Percentiles rank a stretch among this genome's conserved stretches.
Conservation (phyloP, 1,140 invertebrate genomes). For the Pollicipes pollicipes region DNA sequence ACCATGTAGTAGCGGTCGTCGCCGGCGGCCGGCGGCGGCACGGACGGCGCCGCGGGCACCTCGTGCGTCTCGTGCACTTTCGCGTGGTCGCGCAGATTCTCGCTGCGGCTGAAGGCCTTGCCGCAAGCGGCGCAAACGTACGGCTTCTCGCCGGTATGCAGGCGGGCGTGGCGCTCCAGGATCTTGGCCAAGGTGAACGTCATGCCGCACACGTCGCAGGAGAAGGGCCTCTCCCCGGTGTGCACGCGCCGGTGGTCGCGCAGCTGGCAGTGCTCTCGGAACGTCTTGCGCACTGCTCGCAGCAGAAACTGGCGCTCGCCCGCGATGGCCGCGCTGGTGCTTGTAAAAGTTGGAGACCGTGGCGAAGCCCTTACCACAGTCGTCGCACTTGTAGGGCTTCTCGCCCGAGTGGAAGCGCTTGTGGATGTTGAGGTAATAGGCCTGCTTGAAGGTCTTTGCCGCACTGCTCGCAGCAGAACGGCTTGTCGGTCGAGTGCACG, state of each 20-base stretch:
- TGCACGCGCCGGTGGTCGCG: conserved; percentile 51
- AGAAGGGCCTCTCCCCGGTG: conserved; percentile 57
- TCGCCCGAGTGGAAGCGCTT: conserved; percentile 28
- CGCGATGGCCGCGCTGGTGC: conserved; percentile 28
- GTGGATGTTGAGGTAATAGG: conserved; percentile 27
- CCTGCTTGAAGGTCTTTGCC: conserved; percentile 30
- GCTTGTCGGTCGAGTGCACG: conserved; percentile 35
- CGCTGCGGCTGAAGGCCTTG: conserved; percentile 17
- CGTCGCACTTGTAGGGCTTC: conserved; percentile 23
- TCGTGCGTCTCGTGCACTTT: conserved; percentile 15
- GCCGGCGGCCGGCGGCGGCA: too few relatives aligned
- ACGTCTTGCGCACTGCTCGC: conserved; percentile 38
- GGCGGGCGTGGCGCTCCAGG: conserved; percentile 18
- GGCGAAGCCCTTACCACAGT: conserved; percentile 24
- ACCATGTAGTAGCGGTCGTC: too few relatives aligned
- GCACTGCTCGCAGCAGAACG: conserved; percentile 39
- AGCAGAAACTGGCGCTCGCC: conserved; percentile 31
- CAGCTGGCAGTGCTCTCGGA: conserved; percentile 36
- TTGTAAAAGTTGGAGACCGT: conserved; percentile 24
- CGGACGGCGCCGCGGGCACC: too few relatives aligned
- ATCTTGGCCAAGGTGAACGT: conserved; percentile 19
- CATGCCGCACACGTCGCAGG: conserved; percentile 24
- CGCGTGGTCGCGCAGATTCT: conserved; percentile 18
- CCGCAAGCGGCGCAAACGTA: conserved; percentile 17
- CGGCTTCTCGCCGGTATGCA: conserved; percentile 19